phyloP scores from a whole-genome alignment of 2,888 invertebrate species.

The Pheosia tremula region DNA sequence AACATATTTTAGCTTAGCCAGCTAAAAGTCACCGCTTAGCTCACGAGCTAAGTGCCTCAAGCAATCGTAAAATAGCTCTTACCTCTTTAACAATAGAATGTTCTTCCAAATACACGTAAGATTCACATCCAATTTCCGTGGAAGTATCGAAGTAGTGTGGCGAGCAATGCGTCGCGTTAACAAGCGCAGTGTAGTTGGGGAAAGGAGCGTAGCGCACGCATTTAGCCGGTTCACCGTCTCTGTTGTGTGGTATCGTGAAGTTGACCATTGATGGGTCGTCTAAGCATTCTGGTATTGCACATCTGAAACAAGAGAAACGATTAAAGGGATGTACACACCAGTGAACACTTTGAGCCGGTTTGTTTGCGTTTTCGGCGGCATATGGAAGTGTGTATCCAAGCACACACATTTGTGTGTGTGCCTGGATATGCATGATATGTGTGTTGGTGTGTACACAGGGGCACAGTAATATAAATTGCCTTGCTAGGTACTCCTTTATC shows the following conservation, averaged over 20 bases:
- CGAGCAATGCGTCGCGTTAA: slow-evolving; percentile 57
- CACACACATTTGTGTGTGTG: no score
- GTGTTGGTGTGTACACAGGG: no score
- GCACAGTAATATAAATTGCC: no score
- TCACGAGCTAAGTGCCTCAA: no score
- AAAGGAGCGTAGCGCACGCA: slow-evolving; percentile 70
- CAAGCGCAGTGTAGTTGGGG: slow-evolving; percentile 42
- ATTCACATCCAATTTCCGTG: slow-evolving; percentile 63
- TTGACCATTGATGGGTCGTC: slow-evolving; percentile 56
- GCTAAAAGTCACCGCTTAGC: no score
- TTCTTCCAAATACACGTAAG: slow-evolving; percentile 69
- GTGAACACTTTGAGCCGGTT: no score
- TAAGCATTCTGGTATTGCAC: slow-evolving; percentile 72
- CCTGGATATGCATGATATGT: no score
- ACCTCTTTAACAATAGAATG: slow-evolving; percentile 80
- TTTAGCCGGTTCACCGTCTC: slow-evolving; percentile 60
- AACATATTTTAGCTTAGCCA: no score
- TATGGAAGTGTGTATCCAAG: no score
- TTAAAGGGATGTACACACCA: no score
- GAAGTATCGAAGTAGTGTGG: slow-evolving; percentile 68
- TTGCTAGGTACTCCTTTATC: no score
- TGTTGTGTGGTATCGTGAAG: slow-evolving; percentile 68
- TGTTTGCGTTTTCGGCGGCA: no score
- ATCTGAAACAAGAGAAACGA: slow-evolving; percentile 48
- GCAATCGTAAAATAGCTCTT: slow-evolving; percentile 18